These are phyloP conservation scores for Columba livia DNA, from an alignment of 2,113 vertebrate species.

Conservation along the genomic window DNA sequence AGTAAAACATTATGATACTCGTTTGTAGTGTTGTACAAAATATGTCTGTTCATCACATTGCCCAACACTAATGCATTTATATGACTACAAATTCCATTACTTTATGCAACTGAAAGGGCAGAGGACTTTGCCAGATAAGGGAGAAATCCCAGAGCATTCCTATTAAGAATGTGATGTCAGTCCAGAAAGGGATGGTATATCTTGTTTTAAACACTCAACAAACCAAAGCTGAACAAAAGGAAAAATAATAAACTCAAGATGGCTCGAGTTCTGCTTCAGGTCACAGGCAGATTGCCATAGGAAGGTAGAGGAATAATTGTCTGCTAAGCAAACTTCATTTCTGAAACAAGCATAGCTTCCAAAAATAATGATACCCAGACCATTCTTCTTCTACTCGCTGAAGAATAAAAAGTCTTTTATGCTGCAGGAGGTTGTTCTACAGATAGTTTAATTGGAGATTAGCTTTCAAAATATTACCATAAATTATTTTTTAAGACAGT, in stretches of 20 bases:
- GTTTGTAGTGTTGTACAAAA: constrained; percentile 37
- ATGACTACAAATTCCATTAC: constrained; percentile 37
- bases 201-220: constrained; percentile 8
- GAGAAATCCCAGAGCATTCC: constrained; percentile 25
- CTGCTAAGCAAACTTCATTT: background rate
- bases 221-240: background rate
- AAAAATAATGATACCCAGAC: background rate
- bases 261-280: background rate
- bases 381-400: background rate
- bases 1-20: constrained; percentile 33
- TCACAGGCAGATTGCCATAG: background rate
- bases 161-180: constrained; percentile 35
- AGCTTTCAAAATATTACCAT: constrained; percentile 34
- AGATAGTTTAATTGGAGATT: constrained; percentile 17
- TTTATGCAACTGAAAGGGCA: constrained; percentile 3
- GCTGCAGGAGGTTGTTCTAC: constrained; percentile 5
- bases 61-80: constrained; percentile 39
- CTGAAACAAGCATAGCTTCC: background rate
- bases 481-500: constrained; percentile 32
- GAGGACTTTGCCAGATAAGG: background rate
- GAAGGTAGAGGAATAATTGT: background rate
- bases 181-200: background rate
- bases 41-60: constrained; percentile 9
- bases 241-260: background rate
- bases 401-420: background rate